A percentile compares a stretch with the other conserved stretches of the same genome.
Evolutionary conservation across 2,797 vertebrate genomes (phyloP).

Genomic region (Tympanoctomys barrerae): DNA sequence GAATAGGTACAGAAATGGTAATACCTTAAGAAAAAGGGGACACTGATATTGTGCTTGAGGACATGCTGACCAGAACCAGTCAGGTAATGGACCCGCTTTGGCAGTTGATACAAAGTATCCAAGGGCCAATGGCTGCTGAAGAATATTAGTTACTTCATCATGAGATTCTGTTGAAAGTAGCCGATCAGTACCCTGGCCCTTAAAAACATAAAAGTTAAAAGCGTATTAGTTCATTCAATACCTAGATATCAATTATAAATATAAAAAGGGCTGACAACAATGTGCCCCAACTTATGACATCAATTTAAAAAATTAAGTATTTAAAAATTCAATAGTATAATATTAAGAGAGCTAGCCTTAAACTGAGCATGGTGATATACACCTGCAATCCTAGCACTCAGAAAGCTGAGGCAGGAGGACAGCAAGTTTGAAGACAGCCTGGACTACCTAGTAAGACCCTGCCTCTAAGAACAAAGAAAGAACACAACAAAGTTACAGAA

Average conservation of each 20-base stretch:
- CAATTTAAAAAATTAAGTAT: constrained; percentile 10
- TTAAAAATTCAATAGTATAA: constrained; percentile 25
- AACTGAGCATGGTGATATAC: not conserved
- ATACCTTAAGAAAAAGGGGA: too few species aligned
- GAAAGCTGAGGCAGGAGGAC: too few species aligned
- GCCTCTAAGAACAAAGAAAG: not conserved
- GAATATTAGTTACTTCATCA: constrained; percentile 97
- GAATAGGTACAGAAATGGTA: too few species aligned
- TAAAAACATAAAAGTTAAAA: constrained; percentile 77
- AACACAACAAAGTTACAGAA: constrained; percentile 6
- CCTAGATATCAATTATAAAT: constrained; percentile 18
- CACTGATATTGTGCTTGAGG: constrained; percentile 82
- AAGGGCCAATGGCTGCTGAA: constrained; percentile 98
- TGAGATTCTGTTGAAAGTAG: constrained; percentile 96
- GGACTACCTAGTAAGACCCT: not conserved
- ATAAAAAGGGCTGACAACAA: constrained; percentile 27
- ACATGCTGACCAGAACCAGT: constrained; percentile 99
- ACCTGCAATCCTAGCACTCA: not conserved
- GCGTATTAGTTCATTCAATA: constrained; percentile 58
- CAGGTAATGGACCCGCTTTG: constrained; percentile 97
- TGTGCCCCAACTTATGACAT: not conserved
- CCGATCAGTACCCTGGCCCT: constrained; percentile 97
- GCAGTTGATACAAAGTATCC: constrained; percentile 99
- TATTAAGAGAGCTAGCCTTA: not conserved
- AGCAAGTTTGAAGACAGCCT: too few species aligned